These are phyloP conservation scores for Lagocephalus sceleratus DNA, from an alignment of 2,797 vertebrate species.

Conservation along the genomic window DNA sequence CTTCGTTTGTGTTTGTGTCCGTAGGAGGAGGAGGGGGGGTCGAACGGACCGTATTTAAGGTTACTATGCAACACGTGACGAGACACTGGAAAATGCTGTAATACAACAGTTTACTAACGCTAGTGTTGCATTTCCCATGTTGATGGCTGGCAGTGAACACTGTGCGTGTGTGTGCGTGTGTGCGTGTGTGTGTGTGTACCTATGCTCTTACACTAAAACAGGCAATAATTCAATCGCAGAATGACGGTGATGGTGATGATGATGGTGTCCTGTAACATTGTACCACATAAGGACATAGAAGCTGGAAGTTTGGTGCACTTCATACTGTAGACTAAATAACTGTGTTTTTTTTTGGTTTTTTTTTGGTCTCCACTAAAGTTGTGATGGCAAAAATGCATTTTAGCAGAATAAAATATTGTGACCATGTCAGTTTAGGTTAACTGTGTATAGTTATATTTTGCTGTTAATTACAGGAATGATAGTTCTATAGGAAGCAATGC, in stretches of 20 bases:
- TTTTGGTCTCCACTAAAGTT: not conserved
- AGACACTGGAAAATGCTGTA: conserved; percentile 43
- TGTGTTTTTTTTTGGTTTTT: conserved; percentile 7
- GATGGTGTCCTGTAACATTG: conserved; percentile 7
- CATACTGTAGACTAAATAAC: conserved; percentile 8
- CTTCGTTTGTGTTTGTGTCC: conserved; percentile 13
- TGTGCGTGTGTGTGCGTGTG: no score
- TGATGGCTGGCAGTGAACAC: conserved; percentile 1
- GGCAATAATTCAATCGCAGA: conserved; percentile 10
- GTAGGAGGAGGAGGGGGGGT: no score
- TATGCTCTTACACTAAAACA: conserved; percentile 8
- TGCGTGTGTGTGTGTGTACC: not conserved
- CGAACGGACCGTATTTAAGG: no score
- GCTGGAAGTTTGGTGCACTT: conserved; percentile 14
- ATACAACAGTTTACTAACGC: conserved; percentile 12
- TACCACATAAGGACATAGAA: conserved; percentile 15
- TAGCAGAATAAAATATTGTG: not conserved
- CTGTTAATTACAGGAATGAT: conserved; percentile 48
- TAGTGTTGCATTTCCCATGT: conserved; percentile 13
- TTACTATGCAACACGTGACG: conserved; percentile 29
- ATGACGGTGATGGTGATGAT: conserved; percentile 10
- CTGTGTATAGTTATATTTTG: conserved; percentile 41
- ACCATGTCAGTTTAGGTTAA: conserved; percentile 7
- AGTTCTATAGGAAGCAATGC: conserved; percentile 52
- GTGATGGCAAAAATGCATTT: conserved; percentile 15